A percentile compares a stretch with the other conserved stretches of the same genome.
Evolutionary conservation across 2,113 vertebrate species (phyloP).

Genomic region (Tupaia tana): DNA sequence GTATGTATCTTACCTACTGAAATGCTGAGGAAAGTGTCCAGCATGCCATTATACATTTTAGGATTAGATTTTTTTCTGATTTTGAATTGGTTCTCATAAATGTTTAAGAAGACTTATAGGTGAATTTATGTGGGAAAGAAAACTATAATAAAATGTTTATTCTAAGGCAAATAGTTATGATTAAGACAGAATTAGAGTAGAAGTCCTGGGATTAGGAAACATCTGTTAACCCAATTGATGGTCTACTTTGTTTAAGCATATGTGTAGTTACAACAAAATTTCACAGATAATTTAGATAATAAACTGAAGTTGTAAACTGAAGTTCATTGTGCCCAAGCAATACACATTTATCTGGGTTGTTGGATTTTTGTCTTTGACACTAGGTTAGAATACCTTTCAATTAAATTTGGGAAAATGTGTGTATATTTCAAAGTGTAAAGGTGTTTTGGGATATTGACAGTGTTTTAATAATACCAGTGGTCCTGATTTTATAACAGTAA

Average conservation of each 20-base stretch:
- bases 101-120: neutral
- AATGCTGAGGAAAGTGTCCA: neutral
- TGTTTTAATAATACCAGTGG: neutral
- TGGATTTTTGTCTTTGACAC: conserved; percentile 21
- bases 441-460: neutral
- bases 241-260: conserved; percentile 43
- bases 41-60: conserved; percentile 13
- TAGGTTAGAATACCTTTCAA: conserved; percentile 17
- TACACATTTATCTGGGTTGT: neutral
- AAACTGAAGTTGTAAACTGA: neutral
- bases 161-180: conserved; percentile 30
- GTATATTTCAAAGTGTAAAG: conserved; percentile 20
- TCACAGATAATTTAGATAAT: conserved; percentile 10
- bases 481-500: conserved; percentile 27
- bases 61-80: conserved; percentile 13
- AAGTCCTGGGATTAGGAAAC: neutral
- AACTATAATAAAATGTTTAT: conserved; percentile 21
- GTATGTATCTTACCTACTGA: neutral
- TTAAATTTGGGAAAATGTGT: conserved; percentile 35
- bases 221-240: neutral
- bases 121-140: conserved; percentile 6
- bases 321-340: neutral
- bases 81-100: conserved; percentile 26
- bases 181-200: conserved; percentile 29
- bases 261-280: conserved; percentile 14